Conservation (phyloP, 2,797 vertebrate species). For the Pachyuromys duprasi region DNA sequence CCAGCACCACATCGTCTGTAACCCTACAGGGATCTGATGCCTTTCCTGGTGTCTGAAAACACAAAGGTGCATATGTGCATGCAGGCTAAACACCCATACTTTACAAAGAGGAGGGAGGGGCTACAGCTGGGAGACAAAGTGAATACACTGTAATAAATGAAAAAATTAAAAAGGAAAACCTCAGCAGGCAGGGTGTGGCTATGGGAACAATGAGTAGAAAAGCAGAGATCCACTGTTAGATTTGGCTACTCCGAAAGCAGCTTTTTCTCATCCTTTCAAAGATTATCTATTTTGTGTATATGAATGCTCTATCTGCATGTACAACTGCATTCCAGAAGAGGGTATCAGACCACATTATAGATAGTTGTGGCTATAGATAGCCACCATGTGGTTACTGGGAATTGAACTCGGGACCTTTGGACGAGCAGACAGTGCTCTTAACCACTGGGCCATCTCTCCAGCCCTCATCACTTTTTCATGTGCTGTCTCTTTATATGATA, state of each 20-base stretch:
- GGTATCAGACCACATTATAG: no score
- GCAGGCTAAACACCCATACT: neutral
- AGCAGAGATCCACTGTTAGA: neutral
- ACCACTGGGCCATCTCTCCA: no score
- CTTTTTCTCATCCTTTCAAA: neutral
- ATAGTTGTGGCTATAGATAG: no score
- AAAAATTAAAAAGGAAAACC: neutral
- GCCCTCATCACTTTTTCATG: neutral
- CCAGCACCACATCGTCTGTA: neutral
- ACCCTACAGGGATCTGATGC: neutral
- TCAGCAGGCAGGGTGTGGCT: neutral
- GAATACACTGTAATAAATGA: no score
- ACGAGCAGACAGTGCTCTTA: no score
- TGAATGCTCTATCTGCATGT: no score
- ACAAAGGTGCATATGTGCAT: neutral
- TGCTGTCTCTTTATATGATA: neutral
- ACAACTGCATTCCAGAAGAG: no score
- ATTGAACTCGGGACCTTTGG: no score
- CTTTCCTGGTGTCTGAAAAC: neutral
- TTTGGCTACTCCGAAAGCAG: slow-evolving; percentile 4
- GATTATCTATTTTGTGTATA: no score
- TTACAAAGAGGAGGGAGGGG: neutral
- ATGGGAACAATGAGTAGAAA: neutral
- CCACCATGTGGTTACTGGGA: no score
- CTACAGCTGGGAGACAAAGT: no score